A percentile compares a stretch with the other conserved stretches of the same genome.
phyloP scores from a whole-genome alignment of 2,888 invertebrate genomes.

The Calameuta pallipes region DNA sequence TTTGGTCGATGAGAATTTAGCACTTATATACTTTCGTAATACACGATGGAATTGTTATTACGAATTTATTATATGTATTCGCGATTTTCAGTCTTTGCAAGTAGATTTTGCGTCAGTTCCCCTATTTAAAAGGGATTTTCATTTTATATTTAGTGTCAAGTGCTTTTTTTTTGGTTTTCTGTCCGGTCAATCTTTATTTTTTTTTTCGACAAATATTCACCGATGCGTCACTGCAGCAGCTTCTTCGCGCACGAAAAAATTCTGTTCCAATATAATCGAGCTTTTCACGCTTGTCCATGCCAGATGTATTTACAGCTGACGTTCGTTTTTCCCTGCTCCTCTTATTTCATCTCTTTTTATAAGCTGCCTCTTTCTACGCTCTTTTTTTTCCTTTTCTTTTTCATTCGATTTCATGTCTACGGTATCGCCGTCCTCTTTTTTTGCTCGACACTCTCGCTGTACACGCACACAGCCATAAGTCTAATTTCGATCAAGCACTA shows the following conservation, averaged over 20 bases:
- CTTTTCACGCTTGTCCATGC: constrained; percentile 25
- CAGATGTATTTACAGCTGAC: constrained; percentile 24
- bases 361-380: background rate
- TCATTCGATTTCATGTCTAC: background rate
- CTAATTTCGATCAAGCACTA: background rate
- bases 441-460: background rate
- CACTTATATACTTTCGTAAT: background rate
- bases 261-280: constrained; percentile 10
- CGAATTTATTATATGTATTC: background rate
- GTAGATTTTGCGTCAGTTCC: background rate
- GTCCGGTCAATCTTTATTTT: constrained; percentile 10
- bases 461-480: background rate
- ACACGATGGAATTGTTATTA: background rate
- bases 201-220: background rate
- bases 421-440: background rate
- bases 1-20: background rate
- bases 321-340: constrained; percentile 2
- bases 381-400: constrained; percentile 13
- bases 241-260: constrained; percentile 13
- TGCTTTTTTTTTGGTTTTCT: background rate
- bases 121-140: background rate
- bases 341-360: constrained; percentile 3
- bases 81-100: background rate
- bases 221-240: background rate
- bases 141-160: background rate